Evolutionary conservation across 2,888 invertebrate species (phyloP), one percentile per base, ranked within the genome.

Genomic region (Cephalotes varians): DNA sequence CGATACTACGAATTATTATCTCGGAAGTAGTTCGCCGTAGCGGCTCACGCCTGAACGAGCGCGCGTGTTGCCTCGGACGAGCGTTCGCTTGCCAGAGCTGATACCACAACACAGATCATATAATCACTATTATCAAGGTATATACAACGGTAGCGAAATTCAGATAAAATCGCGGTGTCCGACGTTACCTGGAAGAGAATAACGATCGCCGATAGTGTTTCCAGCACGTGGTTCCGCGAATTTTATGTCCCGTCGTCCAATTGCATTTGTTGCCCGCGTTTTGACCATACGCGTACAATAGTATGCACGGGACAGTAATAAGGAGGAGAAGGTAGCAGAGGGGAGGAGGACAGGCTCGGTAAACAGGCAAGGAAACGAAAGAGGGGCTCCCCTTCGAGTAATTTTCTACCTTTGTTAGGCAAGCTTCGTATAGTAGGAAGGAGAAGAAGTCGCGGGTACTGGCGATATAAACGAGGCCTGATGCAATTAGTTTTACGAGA

Each of bases 401-500:
- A 92, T 92, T 92, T 90, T 89, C 91, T 86, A 88, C 88, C 90
- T 91, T 92, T 89, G 91, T 91, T 90, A 83, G 86, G 86, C 88
- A 89, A 91, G 90, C 89, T 86, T 87, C 85, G 40, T 6, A 28
- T 25, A 31, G 51, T 64, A 0, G 6, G 54, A 12, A 25, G 51
- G 21, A 72, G 87, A 83, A 84, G 85, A 84, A 85, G 82, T 85
- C 86, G 82, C 76, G 73, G 87, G 87, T 65, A 37, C 34, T 79
- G 88, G 86, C 83, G 88, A 91, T 91, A 91, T 90, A 91, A 93
- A 91, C 91, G 91, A 90, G 90, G 88, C 92, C 92, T 92, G 92
- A 92, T 93, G 93, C 93, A 93, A 93, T 93, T 93, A 93, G 91
- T 92, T 93, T 93, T 92, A 92, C 90, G 92, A 92, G 91, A 83